Percentiles rank a stretch among this genome's conserved stretches.
Evolutionary conservation across 1,140 invertebrate genomes (phyloP).

Genomic region (Macrobrachium nipponense): DNA sequence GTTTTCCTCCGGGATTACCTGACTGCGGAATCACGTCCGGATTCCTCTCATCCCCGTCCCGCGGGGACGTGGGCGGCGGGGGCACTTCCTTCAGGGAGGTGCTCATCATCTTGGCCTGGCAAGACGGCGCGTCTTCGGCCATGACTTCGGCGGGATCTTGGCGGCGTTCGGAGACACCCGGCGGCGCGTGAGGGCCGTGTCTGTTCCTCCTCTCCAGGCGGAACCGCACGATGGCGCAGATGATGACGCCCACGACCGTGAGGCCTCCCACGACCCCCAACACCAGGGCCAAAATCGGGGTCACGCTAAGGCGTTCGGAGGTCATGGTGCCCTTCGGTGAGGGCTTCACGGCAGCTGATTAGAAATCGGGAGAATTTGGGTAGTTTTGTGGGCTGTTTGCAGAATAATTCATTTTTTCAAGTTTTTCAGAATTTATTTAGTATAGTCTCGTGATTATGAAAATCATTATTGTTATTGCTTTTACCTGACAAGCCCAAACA

Average conservation of each 20-base stretch:
- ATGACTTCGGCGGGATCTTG: neutral
- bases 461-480: too few relatives aligned
- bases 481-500: too few relatives aligned
- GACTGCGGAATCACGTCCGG: slow-evolving; percentile 36
- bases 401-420: too few relatives aligned
- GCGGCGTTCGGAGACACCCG: neutral
- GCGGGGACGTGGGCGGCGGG: neutral
- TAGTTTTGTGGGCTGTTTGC: too few relatives aligned
- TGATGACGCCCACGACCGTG: slow-evolving; percentile 15
- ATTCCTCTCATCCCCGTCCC: slow-evolving; percentile 29
- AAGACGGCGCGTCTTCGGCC: neutral
- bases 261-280: slow-evolving; percentile 34
- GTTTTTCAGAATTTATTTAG: too few relatives aligned
- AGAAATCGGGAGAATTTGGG: too few relatives aligned
- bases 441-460: too few relatives aligned
- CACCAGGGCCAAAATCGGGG: slow-evolving; percentile 25
- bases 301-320: slow-evolving; percentile 7
- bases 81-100: slow-evolving; percentile 11
- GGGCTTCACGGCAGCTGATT: slow-evolving; percentile 42
- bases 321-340: slow-evolving; percentile 13
- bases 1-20: neutral
- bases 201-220: neutral
- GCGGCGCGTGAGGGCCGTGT: neutral
- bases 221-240: slow-evolving; percentile 26
- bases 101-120: neutral